Evolutionary conservation across 23 tunicate genomes (phyloP).

Genomic region (Trididemnum clinides): DNA sequence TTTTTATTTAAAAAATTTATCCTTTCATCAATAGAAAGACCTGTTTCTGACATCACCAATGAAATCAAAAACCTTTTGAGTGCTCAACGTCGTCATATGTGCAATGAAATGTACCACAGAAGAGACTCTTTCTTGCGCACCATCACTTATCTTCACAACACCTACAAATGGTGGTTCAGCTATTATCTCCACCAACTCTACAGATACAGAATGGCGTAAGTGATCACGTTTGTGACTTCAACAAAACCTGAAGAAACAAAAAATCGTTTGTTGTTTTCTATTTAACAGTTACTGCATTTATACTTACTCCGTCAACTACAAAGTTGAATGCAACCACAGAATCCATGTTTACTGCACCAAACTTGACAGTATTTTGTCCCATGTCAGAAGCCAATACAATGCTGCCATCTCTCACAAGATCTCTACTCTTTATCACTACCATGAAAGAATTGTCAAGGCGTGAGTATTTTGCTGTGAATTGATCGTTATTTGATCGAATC

Average conservation of each 20-base stretch:
- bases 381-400: conserved; percentile 18
- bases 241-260: no score
- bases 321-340: conserved; percentile 9
- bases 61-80: conserved; percentile 14
- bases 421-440: conserved; percentile 1
- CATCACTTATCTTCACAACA: background rate
- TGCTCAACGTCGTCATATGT: background rate
- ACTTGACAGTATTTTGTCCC: conserved; percentile 9
- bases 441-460: conserved; percentile 38
- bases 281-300: no score
- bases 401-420: conserved; percentile 32
- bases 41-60: background rate
- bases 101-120: background rate
- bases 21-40: conserved; percentile 5
- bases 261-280: no score
- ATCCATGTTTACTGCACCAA: conserved; percentile 31
- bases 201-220: conserved; percentile 8
- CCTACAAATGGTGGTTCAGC: background rate
- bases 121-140: background rate
- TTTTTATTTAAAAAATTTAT: no score
- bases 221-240: no score
- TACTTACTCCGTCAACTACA: no score
- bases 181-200: background rate
- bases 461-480: background rate
- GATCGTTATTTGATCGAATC: background rate